Evolutionary conservation across 2,797 vertebrate species (phyloP), one percentile per base, ranked within the genome.

Genomic region (Macroramphosus scolopax): DNA sequence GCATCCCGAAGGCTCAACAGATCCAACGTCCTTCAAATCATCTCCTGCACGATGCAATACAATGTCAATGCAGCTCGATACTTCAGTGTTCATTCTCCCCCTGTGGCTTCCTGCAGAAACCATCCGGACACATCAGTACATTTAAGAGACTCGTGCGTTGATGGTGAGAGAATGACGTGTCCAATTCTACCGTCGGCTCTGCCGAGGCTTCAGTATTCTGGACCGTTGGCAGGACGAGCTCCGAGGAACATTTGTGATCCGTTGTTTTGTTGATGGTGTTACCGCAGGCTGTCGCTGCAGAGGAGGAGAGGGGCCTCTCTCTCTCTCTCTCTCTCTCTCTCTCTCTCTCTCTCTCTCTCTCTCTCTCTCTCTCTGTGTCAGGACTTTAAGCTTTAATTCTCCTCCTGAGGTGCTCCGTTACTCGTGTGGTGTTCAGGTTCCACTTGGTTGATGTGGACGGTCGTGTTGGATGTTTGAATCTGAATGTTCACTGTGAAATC

Each of bases 181-280:
- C 58, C 38, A 36, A 2, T 29, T 18, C n/a, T n/a, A n/a, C n/a
- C n/a, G n/a, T n/a, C 35, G 13, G 36, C 43, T 52, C 47, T 66
- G 44, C 54, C 55, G 25, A n/a, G 5, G 51, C 50, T 13, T 34
- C 46, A 14, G 53, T 61, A 51, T 68, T 66, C 29, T 61, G 40
- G 54, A 62, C 43, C 36, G 37, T 9, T 72, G 72, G 64, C 67
- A 51, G 34, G 29, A 51, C 70, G 60, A 45, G 56, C 67, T 56
- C 22, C 43, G 31, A 40, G 54, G 48, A 52, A 62, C 51, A 63
- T 71, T 68, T 51, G 51, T 39, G 63, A 47, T 51, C 52, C 61
- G n/a, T 47, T 75, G 63, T 78, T 80, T 48, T 71, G 67, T 63
- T 44, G 60, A 48, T n/a, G 64, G 48, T 60, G 57, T 61, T 56